A percentile compares a stretch with the other conserved stretches of the same genome.
Conservation (phyloP, 2,888 invertebrate genomes). For the Hydrotaea diabolus region DNA sequence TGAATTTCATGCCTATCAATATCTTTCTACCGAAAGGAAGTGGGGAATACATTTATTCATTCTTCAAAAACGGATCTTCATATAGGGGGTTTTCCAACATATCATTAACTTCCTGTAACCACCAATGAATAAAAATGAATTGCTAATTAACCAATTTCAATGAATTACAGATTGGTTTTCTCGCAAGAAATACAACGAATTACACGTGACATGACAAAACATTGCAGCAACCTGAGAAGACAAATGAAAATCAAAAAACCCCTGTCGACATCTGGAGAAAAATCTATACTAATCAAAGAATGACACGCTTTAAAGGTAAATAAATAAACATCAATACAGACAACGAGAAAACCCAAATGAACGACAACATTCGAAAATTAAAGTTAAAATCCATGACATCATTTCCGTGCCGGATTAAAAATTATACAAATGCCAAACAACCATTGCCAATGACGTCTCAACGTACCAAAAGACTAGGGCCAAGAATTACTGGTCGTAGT, state of each 20-base stretch:
- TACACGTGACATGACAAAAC: constrained; percentile 3
- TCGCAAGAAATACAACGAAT: background rate
- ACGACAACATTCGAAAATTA: constrained; percentile 28
- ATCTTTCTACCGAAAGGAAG: background rate
- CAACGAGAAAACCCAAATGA: background rate
- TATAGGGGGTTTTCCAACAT: background rate
- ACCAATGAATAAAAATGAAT: background rate
- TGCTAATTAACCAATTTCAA: constrained; percentile 33
- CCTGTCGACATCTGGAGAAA: background rate
- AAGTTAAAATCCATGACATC: constrained; percentile 36
- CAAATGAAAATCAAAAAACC: constrained; percentile 11
- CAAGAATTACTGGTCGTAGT: background rate
- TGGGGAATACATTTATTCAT: background rate
- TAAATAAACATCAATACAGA: constrained; percentile 18
- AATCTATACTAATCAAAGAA: constrained; percentile 41
- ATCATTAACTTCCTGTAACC: constrained; percentile 32
- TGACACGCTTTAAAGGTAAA: constrained; percentile 52
- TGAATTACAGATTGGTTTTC: constrained; percentile 42
- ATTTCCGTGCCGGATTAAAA: constrained; percentile 47
- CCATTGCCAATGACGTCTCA: constrained; percentile 14
- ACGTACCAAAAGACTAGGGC: background rate
- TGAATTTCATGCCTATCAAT: too few relatives aligned
- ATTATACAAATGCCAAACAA: constrained; percentile 3
- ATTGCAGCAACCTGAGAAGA: constrained; percentile 7
- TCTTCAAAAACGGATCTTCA: background rate